These are phyloP conservation scores for Drosophila parvula DNA, from an alignment of 1,140 invertebrate genomes.

Conservation along the genomic window DNA sequence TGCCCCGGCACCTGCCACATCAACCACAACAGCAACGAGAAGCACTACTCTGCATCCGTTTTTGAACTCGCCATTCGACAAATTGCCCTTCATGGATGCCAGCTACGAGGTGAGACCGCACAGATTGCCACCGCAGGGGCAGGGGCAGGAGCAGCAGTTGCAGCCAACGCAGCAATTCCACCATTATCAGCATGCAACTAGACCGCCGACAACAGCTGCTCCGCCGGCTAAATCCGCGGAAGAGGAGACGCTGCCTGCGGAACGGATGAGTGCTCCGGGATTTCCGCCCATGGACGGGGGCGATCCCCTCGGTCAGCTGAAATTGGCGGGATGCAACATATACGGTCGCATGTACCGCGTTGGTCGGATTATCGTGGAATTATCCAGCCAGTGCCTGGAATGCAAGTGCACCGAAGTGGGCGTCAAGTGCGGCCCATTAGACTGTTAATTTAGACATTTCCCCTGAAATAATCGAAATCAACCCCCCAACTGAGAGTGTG, in stretches of 20 bases:
- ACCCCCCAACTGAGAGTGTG: slow-evolving; percentile 7
- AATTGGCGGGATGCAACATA: slow-evolving; percentile 95
- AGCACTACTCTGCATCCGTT: slow-evolving; percentile 75
- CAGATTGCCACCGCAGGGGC: slow-evolving; percentile 55
- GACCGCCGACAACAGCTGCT: slow-evolving; percentile 21
- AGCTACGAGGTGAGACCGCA: slow-evolving; percentile 79
- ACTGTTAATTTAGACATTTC: slow-evolving; percentile 85
- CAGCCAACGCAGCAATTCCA: slow-evolving; percentile 66
- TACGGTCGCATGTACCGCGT: slow-evolving; percentile 95
- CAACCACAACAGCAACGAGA: slow-evolving; percentile 19
- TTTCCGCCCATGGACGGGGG: background rate
- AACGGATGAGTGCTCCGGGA: background rate
- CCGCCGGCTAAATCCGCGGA: slow-evolving; percentile 41
- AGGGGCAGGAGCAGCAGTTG: slow-evolving; percentile 37
- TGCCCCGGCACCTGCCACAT: background rate
- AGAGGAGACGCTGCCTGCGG: slow-evolving; percentile 1
- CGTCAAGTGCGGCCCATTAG: slow-evolving; percentile 91
- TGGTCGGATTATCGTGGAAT: slow-evolving; percentile 92
- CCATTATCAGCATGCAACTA: slow-evolving; percentile 70
- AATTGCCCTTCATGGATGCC: slow-evolving; percentile 81
- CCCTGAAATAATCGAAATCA: slow-evolving; percentile 6
- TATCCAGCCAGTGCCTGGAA: slow-evolving; percentile 92
- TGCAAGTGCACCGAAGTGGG: slow-evolving; percentile 94
- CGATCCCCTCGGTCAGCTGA: slow-evolving; percentile 86
- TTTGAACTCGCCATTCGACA: slow-evolving; percentile 82